Base-by-base conservation (phyloP, 2,113 vertebrate genomes). In the Parus major region DNA sequence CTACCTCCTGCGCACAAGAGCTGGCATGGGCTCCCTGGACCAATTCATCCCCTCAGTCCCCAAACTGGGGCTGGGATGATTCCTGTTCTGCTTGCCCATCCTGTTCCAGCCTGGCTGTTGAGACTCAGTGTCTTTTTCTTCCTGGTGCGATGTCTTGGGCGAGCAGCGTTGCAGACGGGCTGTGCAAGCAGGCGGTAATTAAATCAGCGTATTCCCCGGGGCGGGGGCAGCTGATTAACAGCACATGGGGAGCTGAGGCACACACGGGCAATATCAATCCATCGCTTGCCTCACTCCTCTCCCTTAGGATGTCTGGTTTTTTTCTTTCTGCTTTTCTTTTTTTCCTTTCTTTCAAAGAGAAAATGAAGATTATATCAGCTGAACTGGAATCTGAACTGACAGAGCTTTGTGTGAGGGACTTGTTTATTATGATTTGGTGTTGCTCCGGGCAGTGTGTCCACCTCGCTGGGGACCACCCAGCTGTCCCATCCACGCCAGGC, bases 341-440 rank as follows among this genome's bases (percentile, higher is more conserved):
- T 80, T 57, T 18, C 25, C n/a, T 86, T 88, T 76, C 78, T 91
- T 96, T 97, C 87, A 90, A 97, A 96, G 91, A 49, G 42, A 89
- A 93, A 77, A 96, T 89, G 94, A 92, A 96, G 94, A 97, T 97
- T 93, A 4, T 96, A 97, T 96, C 94, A 95, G 65, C 68, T 5
- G 31, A 91, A 89, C 52, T 95, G 85, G 90, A 97, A 94, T 89
- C 61, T 85, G 90, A 92, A 92, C 92, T 95, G 95, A 96, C 90
- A 72, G 89, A 80, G 90, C 82, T 88, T 96, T 96, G 85, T 95
- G 63, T 0, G 3, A 82, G 60, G 82, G 81, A 85, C 70, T 91
- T 96, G 95, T 97, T 97, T 97, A 96, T 97, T 97, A 91, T 97
- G 90, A 65, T 96, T 97, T 87, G 68, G 53, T 91, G 76, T 91